A percentile compares a stretch with the other conserved stretches of the same genome.
These are phyloP conservation scores for Hyla sarda DNA, from an alignment of 2,113 vertebrate genomes.

Conservation along the genomic window DNA sequence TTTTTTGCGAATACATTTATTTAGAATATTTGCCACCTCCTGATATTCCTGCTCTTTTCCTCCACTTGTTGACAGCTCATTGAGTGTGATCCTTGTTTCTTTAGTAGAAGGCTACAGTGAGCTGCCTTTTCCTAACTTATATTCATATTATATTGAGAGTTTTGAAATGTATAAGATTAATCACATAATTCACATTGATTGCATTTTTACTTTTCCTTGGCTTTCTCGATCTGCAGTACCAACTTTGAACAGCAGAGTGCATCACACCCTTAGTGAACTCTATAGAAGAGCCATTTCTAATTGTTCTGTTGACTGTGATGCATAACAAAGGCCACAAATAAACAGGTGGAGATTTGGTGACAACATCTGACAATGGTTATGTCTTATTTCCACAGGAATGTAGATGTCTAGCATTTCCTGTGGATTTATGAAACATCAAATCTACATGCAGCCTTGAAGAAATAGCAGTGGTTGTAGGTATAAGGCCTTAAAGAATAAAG, in stretches of 20 bases:
- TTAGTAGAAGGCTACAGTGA: no score
- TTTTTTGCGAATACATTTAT: no score
- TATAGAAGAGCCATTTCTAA: constrained; percentile 5
- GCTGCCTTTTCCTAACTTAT: no score
- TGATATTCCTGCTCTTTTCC: no score
- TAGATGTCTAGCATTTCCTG: not conserved
- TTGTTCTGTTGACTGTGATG: constrained; percentile 31
- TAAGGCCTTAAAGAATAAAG: not conserved
- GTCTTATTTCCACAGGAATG: not conserved
- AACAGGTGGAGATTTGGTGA: not conserved
- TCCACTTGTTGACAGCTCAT: no score
- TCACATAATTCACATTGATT: not conserved
- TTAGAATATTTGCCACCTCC: no score
- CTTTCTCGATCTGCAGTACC: constrained; percentile 1
- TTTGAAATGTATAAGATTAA: not conserved
- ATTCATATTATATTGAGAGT: no score
- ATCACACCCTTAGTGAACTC: constrained; percentile 13
- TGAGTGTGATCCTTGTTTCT: no score
- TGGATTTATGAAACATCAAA: not conserved
- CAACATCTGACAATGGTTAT: not conserved
- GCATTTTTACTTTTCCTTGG: not conserved
- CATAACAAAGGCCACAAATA: constrained; percentile 39
- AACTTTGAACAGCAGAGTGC: constrained; percentile 31
- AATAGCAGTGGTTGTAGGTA: not conserved
- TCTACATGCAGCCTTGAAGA: not conserved